Conservation (phyloP, 2,888 invertebrate species). For the Oscheius sp. region DNA sequence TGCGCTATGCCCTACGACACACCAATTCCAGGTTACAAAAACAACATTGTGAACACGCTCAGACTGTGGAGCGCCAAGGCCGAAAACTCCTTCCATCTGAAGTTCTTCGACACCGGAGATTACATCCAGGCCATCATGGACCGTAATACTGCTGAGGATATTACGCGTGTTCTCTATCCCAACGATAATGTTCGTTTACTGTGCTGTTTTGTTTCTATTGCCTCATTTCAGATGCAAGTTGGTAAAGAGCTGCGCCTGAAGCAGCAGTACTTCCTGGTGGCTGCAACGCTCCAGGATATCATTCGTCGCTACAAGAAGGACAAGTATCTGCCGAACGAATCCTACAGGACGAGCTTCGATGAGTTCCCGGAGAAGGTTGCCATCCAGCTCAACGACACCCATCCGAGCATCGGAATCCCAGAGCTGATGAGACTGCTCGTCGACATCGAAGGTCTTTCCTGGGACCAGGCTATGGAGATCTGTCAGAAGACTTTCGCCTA, state of each 20-base stretch:
- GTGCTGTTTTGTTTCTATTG: not conserved
- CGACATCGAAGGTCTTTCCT: conserved; percentile 89
- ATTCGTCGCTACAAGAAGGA: conserved; percentile 94
- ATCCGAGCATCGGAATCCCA: conserved; percentile 96
- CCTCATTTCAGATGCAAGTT: conserved; percentile 83
- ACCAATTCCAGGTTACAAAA: conserved; percentile 96
- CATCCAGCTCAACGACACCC: conserved; percentile 97
- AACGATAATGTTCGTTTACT: conserved; percentile 84
- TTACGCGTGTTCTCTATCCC: conserved; percentile 94
- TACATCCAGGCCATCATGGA: conserved; percentile 90
- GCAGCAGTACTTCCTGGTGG: conserved; percentile 99
- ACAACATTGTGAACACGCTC: conserved; percentile 97
- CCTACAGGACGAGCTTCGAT: conserved; percentile 88
- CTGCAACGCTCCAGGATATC: conserved; percentile 94
- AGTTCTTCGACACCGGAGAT: conserved; percentile 73
- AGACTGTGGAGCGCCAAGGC: conserved; percentile 76
- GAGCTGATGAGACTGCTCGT: conserved; percentile 93
- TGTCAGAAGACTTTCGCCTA: conserved; percentile 87
- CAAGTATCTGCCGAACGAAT: conserved; percentile 88
- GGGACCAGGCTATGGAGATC: conserved; percentile 81
- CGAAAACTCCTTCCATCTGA: conserved; percentile 72
- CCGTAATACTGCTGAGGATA: conserved; percentile 96
- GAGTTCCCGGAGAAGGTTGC: conserved; percentile 91
- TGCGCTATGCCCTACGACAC: conserved; percentile 99
- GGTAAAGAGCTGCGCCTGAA: conserved; percentile 97